phyloP scores from a whole-genome alignment of 2,113 vertebrate genomes.

The Melanostigma gelatinosum region DNA sequence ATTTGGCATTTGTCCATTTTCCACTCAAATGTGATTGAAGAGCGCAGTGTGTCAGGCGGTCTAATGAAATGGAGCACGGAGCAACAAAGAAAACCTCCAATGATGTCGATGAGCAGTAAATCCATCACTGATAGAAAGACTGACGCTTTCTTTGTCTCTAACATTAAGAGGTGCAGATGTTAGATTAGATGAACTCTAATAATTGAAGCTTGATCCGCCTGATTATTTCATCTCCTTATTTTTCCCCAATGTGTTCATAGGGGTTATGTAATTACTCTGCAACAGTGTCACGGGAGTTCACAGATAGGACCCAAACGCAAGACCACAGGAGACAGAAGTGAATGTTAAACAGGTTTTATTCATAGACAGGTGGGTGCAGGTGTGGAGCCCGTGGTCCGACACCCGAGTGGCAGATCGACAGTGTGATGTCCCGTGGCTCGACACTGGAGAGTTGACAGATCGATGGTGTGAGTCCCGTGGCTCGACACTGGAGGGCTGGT shows the following conservation, averaged over 20 bases:
- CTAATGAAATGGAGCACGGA: slow-evolving; percentile 8
- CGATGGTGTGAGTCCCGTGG: too few species aligned
- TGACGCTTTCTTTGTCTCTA: not conserved
- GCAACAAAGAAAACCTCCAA: slow-evolving; percentile 20
- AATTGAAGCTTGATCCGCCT: slow-evolving; percentile 27
- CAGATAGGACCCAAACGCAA: too few species aligned
- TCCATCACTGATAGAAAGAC: slow-evolving; percentile 6
- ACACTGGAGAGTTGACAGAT: too few species aligned
- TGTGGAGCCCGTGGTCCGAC: too few species aligned
- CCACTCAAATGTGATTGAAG: slow-evolving; percentile 34
- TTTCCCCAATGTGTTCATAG: slow-evolving; percentile 10
- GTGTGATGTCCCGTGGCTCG: too few species aligned
- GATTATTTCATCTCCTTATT: slow-evolving; percentile 38
- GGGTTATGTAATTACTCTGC: slow-evolving; percentile 37
- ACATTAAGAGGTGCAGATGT: slow-evolving; percentile 26
- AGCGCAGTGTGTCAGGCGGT: slow-evolving; percentile 2
- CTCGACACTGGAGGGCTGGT: too few species aligned
- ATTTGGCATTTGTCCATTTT: slow-evolving; percentile 41
- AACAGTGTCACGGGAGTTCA: too few species aligned
- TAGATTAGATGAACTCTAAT: slow-evolving; percentile 27
- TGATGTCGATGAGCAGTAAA: not conserved
- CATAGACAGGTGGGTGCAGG: too few species aligned
- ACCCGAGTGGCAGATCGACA: too few species aligned
- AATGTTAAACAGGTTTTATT: too few species aligned
- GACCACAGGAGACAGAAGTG: too few species aligned